Base-by-base conservation (phyloP, 2,113 vertebrate species). In the Lepus americanus region DNA sequence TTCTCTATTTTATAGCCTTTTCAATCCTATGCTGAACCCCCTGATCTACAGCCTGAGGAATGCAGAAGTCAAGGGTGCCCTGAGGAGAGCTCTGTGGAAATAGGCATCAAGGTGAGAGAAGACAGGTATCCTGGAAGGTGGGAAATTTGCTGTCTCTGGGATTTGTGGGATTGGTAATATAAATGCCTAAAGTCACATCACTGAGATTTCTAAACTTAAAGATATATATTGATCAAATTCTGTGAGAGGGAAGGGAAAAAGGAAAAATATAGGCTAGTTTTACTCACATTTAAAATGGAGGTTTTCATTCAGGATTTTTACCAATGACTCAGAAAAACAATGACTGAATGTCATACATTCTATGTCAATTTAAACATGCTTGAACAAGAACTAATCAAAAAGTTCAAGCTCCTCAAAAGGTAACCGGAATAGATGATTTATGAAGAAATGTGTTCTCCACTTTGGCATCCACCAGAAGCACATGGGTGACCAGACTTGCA, bases 81-180 rank as follows among this genome's bases (percentile, higher is more conserved):
- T 36, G 33, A 36, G 33, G 33, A 36, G 33, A 36, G 33, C 33
- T 36, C 33, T 36, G 25, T 36, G 82, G 82, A 95, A 82, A 23
- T 31, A 95, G 3, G 94, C 73, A 61, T 23, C 67, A 13, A 9
- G 69, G 25, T 96, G 92, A 96, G 8, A 11, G 63, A 73, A 19
- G 1, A 0, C 31, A 49, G 31, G 27, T 6, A 61, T 3, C 7
- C 29, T 31, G 44, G 23, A 44, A 44, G 27, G 33, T 53, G 39
- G 33, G 81, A 31, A 55, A 22, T 22, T 53, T 78, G 36, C 39
- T 90, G 23, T 36, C 39, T 88, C 1, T 44, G 69, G 81, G 25
- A 74, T 51, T 55, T 36, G 39, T 33, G 22, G 31, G 11, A 51
- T 51, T 11, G 8, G 8, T 27, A 23, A 61, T 64, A 6, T 6